These are phyloP conservation scores for Philopedon plagiatum DNA, from an alignment of 2,888 invertebrate genomes.

Conservation along the genomic window DNA sequence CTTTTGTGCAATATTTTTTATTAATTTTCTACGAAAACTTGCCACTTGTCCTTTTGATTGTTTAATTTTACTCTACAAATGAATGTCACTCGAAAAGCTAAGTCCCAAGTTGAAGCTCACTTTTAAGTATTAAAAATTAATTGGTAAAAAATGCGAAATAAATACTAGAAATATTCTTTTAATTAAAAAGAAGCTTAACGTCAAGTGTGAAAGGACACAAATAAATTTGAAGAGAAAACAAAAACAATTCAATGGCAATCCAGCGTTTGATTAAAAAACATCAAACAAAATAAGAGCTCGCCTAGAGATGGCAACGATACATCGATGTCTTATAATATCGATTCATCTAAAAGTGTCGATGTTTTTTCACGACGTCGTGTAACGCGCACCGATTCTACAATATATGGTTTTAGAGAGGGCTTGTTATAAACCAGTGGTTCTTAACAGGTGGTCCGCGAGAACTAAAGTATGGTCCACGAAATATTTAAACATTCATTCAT, in stretches of 20 bases:
- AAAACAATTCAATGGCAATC: constrained; percentile 13
- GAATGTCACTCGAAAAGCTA: not conserved
- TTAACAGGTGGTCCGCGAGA: too few species aligned
- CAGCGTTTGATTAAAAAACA: constrained; percentile 39
- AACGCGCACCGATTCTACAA: too few species aligned
- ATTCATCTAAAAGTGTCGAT: too few species aligned
- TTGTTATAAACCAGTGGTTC: too few species aligned
- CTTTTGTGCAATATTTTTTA: too few species aligned
- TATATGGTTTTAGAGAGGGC: too few species aligned
- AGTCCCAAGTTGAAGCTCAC: not conserved
- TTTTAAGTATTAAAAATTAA: constrained; percentile 12
- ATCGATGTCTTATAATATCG: not conserved
- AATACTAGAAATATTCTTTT: constrained; percentile 3
- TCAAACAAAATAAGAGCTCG: constrained; percentile 32
- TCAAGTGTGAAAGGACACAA: constrained; percentile 21
- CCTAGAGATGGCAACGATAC: not conserved
- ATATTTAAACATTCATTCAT: too few species aligned
- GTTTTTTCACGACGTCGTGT: too few species aligned
- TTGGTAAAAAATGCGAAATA: constrained; percentile 10
- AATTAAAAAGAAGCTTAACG: constrained; percentile 30
- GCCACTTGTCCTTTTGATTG: not conserved
- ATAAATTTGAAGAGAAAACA: constrained; percentile 18
- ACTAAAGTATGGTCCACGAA: too few species aligned
- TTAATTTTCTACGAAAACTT: too few species aligned
- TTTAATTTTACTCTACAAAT: not conserved